These are phyloP conservation scores for Sarcophaga carnaria DNA, from an alignment of 2,888 invertebrate species.

Conservation along the genomic window DNA sequence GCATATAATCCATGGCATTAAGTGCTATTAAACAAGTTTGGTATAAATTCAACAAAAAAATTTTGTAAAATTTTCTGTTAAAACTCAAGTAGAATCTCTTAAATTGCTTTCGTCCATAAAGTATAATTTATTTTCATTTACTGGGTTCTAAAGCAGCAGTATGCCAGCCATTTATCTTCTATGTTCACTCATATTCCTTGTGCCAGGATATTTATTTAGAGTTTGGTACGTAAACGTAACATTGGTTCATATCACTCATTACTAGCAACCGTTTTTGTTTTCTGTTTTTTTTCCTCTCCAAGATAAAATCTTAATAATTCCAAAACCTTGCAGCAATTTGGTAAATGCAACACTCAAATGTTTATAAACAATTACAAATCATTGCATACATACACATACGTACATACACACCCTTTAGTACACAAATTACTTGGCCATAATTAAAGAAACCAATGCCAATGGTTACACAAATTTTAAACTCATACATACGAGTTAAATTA, in stretches of 20 bases:
- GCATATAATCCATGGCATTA: no score
- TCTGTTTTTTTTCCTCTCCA: background rate
- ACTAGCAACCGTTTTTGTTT: background rate
- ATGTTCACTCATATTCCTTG: background rate
- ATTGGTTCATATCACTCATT: background rate
- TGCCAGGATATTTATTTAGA: background rate
- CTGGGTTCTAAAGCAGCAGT: no score
- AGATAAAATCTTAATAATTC: constrained; percentile 17
- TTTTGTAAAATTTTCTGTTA: no score
- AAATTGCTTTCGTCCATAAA: no score
- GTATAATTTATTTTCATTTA: no score
- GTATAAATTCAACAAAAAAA: no score
- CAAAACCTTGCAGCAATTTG: constrained; percentile 30
- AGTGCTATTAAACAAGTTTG: no score
- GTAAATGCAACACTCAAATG: constrained; percentile 34
- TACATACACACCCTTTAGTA: background rate
- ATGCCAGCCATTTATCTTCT: no score
- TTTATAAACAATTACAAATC: constrained; percentile 46
- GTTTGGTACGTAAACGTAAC: background rate
- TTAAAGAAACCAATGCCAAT: background rate
- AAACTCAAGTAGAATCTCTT: no score
- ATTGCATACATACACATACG: background rate
- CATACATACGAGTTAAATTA: background rate
- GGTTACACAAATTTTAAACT: constrained; percentile 7
- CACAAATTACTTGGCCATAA: background rate